A percentile compares a stretch with the other conserved stretches of the same genome.
Evolutionary conservation across 2,113 vertebrate genomes (phyloP).

Genomic region (Melospiza georgiana): DNA sequence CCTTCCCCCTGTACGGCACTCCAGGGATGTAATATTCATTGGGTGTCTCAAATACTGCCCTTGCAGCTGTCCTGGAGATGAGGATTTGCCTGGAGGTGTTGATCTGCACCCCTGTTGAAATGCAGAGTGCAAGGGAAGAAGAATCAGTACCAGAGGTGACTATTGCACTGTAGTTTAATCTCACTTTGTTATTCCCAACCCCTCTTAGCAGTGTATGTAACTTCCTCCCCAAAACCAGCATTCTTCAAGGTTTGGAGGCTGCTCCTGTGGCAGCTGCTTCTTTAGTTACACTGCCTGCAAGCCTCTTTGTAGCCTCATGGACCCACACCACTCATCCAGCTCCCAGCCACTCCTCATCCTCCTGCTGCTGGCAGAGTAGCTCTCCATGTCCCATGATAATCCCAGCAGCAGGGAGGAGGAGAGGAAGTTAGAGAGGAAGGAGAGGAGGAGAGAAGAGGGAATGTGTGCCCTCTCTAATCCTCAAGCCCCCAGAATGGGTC

Average conservation of each 20-base stretch:
- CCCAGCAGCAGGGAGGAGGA: neutral
- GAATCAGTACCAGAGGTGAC: neutral
- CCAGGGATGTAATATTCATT: constrained; percentile 67
- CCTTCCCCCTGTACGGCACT: constrained; percentile 70
- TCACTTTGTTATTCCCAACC: neutral
- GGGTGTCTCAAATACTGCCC: constrained; percentile 59
- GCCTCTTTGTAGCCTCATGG: neutral
- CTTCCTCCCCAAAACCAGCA: neutral
- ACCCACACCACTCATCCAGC: neutral
- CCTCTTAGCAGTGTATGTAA: neutral
- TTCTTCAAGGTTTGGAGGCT: neutral
- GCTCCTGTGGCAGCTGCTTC: neutral
- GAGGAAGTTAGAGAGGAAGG: too few relatives aligned
- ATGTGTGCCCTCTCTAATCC: neutral
- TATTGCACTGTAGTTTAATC: neutral
- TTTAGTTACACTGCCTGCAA: neutral
- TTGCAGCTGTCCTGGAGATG: constrained; percentile 50
- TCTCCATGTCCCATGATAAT: neutral
- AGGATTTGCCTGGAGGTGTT: constrained; percentile 39
- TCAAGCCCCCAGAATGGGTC: neutral
- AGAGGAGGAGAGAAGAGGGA: neutral
- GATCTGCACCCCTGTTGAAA: constrained; percentile 55
- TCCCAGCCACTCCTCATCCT: neutral
- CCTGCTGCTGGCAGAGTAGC: neutral
- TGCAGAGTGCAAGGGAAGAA: neutral